Evolutionary conservation across 2,888 invertebrate genomes (phyloP), one percentile per base, ranked within the genome.

Genomic region (Chymomyza caudatula): DNA sequence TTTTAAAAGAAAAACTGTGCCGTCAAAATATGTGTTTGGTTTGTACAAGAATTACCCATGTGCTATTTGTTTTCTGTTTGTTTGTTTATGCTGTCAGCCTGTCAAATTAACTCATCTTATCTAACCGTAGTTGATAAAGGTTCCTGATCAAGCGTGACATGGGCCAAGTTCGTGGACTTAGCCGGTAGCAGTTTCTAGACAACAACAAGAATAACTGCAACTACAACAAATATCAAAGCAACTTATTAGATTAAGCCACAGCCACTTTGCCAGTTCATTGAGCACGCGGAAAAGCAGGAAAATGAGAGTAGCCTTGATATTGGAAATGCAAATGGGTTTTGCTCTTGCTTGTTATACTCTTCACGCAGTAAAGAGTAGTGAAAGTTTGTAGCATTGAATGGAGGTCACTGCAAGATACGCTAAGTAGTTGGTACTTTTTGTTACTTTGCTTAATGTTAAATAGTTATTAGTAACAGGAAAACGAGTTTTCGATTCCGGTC

Each of bases 201-300:
- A 37, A 37, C 29, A 69, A 78, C 73, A 68, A 78, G 67, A n/a
- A n/a, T n/a, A n/a, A n/a, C n/a, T n/a, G n/a, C 29, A 37, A 37
- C 29, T 67, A 78, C 73, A 37, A 37, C 29, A 37, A 37, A 8
- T 37, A 11, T 1, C 2, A 37, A 37, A 37, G 29, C 11, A 37
- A 37, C 11, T 37, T 37, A 37, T 68, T 75, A 71, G 52, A 49
- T 29, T 69, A 61, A 65, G 75, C 62, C 67, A 66, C 60, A 67
- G 69, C 60, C 76, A 69, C 56, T 76, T 76, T 71, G 71, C 62
- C 76, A 69, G 74, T 55, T 63, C 74, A 73, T 78, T 69, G 80
- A 61, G 68, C 65, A 60, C n/a, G 55, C 44, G 49, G 15, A 19
- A 53, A 53, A 5, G 53, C 29, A 1, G 23, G 11, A 37, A 37